Percentiles rank a stretch among this genome's conserved stretches.
Evolutionary conservation across 2,888 invertebrate genomes (phyloP).

Genomic region (Eristalinus aeneus): DNA sequence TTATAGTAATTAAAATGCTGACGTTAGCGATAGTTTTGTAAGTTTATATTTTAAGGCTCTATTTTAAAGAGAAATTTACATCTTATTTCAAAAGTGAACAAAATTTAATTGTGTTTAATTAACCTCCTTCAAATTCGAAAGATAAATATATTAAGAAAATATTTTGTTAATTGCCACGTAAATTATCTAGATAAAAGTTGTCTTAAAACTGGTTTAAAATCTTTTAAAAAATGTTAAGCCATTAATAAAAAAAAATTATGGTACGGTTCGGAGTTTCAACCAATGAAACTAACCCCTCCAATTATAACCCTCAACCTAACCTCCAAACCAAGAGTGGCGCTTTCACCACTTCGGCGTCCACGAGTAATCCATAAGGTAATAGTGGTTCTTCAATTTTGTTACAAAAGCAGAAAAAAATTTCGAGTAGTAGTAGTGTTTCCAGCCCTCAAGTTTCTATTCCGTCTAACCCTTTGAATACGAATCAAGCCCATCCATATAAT

Average conservation of each 20-base stretch:
- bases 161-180: not conserved
- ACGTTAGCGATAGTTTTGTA: not conserved
- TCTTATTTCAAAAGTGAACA: not conserved
- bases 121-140: not conserved
- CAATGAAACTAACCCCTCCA: not conserved
- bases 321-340: not conserved
- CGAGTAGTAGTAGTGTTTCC: not conserved
- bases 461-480: not conserved
- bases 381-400: not conserved
- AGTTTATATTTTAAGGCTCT: not conserved
- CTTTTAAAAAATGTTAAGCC: no score
- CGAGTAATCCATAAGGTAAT: not conserved
- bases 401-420: not conserved
- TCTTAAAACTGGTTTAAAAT: not conserved
- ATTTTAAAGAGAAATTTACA: not conserved
- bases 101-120: not conserved
- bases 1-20: not conserved
- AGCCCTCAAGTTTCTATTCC: no score
- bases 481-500: not conserved
- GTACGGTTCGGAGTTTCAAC: not conserved
- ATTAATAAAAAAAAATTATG: no score
- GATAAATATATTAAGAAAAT: not conserved
- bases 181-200: not conserved
- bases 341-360: no score
- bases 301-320: not conserved